Conservation (phyloP, 2,888 invertebrate species). For the Amiota minor region DNA sequence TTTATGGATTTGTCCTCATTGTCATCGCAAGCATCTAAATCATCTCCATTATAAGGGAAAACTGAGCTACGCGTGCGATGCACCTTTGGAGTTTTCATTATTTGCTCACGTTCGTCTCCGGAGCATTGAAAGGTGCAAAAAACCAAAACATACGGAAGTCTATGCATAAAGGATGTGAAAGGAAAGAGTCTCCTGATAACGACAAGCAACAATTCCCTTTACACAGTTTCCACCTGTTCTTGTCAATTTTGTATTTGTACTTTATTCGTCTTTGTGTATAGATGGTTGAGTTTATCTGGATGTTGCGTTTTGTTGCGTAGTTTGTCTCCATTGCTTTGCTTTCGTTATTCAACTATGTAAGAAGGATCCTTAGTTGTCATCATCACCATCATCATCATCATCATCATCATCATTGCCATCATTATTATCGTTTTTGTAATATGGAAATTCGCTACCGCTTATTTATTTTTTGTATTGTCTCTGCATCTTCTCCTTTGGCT, state of each 20-base stretch:
- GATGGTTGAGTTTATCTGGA: neutral
- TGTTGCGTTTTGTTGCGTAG: neutral
- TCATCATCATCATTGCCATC: slow-evolving; percentile 27
- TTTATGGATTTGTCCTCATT: neutral
- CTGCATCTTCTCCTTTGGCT: neutral
- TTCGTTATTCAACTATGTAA: neutral
- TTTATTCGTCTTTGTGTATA: slow-evolving; percentile 1
- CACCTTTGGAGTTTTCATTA: slow-evolving; percentile 65
- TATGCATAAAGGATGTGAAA: neutral
- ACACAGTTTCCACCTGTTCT: no score
- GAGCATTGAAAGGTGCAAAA: slow-evolving; percentile 45
- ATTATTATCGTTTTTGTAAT: slow-evolving; percentile 50
- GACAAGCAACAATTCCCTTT: slow-evolving; percentile 6
- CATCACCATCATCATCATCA: neutral
- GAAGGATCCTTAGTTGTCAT: no score
- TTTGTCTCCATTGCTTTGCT: neutral
- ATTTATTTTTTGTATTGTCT: slow-evolving; percentile 52
- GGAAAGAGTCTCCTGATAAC: slow-evolving; percentile 19
- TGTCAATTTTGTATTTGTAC: neutral
- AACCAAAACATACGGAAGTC: slow-evolving; percentile 1
- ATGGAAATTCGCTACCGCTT: slow-evolving; percentile 66
- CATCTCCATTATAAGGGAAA: neutral
- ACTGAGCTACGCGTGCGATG: slow-evolving; percentile 27
- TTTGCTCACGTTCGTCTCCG: slow-evolving; percentile 63
- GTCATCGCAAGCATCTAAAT: neutral